Conservation (phyloP, 2,797 vertebrate species). For the Mormyrus proboscirostris region DNA sequence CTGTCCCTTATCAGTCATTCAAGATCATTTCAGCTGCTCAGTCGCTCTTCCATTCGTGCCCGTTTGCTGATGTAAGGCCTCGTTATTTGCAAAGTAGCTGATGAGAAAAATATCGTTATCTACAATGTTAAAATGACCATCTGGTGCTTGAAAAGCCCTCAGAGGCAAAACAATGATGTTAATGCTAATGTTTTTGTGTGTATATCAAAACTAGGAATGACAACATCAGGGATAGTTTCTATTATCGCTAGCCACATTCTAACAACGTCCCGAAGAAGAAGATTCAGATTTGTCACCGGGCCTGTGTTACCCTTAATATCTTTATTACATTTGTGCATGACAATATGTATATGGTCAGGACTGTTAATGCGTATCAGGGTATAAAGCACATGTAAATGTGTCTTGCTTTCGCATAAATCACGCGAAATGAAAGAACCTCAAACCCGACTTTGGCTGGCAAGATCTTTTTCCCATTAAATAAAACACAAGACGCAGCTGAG, state of each 20-base stretch:
- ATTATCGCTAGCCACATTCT: background rate
- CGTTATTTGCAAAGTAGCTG: slow-evolving; percentile 28
- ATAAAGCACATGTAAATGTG: background rate
- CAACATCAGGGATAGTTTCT: background rate
- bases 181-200: slow-evolving; percentile 29
- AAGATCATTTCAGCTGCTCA: background rate
- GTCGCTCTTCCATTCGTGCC: background rate
- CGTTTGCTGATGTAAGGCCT: background rate
- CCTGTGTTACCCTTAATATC: background rate
- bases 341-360: background rate
- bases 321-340: background rate
- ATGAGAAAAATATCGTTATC: slow-evolving; percentile 40
- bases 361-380: background rate
- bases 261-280: background rate
- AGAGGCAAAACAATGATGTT: slow-evolving; percentile 46
- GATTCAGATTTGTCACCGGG: background rate
- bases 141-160: slow-evolving; percentile 55
- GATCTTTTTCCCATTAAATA: background rate
- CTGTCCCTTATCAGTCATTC: background rate
- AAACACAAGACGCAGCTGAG: background rate
- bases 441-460: background rate
- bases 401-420: background rate
- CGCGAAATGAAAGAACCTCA: background rate
- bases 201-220: background rate
- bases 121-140: slow-evolving; percentile 46